Percentiles rank a stretch among this genome's conserved stretches.
Evolutionary conservation across 2,797 vertebrate species (phyloP).

Genomic region (Malurus leucopterus): DNA sequence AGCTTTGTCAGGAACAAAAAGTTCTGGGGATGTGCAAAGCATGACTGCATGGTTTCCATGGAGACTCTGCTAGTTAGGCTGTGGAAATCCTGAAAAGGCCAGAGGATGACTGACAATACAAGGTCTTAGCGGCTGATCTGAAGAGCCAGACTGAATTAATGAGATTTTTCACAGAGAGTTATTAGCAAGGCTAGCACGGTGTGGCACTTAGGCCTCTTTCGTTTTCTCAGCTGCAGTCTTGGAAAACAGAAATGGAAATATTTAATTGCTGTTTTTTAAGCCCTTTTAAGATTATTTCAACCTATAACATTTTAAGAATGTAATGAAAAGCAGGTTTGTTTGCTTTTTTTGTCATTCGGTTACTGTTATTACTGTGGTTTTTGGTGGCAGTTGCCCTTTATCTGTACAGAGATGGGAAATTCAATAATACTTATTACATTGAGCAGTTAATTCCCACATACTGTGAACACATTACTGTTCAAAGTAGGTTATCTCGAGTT

Average conservation of each 20-base stretch:
- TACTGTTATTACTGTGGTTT: conserved; percentile 61
- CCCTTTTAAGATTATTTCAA: conserved; percentile 73
- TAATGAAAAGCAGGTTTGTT: conserved; percentile 62
- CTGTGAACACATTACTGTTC: conserved; percentile 76
- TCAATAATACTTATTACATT: conserved; percentile 75
- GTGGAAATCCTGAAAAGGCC: conserved; percentile 88
- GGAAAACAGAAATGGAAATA: conserved; percentile 75
- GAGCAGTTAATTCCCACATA: conserved; percentile 79
- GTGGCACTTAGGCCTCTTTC: conserved; percentile 71
- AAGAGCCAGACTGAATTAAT: conserved; percentile 95
- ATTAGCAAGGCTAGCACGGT: conserved; percentile 82
- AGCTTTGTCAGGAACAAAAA: conserved; percentile 95
- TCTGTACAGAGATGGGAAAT: conserved; percentile 67
- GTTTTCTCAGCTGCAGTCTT: conserved; percentile 72
- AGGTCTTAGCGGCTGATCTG: conserved; percentile 88
- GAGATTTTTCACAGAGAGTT: conserved; percentile 95
- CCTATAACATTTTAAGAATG: conserved; percentile 71
- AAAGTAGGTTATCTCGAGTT: conserved; percentile 72
- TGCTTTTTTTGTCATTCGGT: conserved; percentile 17
- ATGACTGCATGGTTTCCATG: conserved; percentile 92
- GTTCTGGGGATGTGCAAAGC: conserved; percentile 82
- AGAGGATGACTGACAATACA: conserved; percentile 94
- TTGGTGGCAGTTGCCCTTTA: conserved; percentile 64
- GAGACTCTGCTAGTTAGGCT: conserved; percentile 93
- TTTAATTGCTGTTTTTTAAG: conserved; percentile 78